Percentiles rank a stretch among this genome's conserved stretches.
These are phyloP conservation scores for Patella vulgata DNA, from an alignment of 1,140 invertebrate genomes.

Conservation along the genomic window DNA sequence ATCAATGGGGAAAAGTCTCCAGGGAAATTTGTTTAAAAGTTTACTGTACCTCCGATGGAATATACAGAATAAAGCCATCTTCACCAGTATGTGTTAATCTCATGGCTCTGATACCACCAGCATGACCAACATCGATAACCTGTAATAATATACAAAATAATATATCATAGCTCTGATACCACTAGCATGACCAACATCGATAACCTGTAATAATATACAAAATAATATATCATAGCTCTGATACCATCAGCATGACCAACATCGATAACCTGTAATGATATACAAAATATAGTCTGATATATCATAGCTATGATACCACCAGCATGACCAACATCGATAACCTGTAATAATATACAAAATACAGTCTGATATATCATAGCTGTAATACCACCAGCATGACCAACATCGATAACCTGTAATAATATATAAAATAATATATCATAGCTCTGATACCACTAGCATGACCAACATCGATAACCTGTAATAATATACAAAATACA, in stretches of 20 bases:
- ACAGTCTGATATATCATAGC: no score
- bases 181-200: slow-evolving; percentile 93
- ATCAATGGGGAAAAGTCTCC: no score
- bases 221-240: slow-evolving; percentile 82
- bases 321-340: slow-evolving; percentile 91
- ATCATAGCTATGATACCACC: slow-evolving; percentile 93
- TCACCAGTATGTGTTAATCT: slow-evolving; percentile 98
- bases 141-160: no score
- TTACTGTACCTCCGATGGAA: slow-evolving; percentile 90
- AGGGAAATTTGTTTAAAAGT: no score
- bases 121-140: slow-evolving; percentile 91
- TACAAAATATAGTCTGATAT: no score
- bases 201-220: slow-evolving; percentile 68
- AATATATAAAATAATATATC: no score
- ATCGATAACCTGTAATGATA: slow-evolving; percentile 77
- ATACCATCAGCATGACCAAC: slow-evolving; percentile 94
- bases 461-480: slow-evolving; percentile 89
- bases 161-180: slow-evolving; percentile 93
- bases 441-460: slow-evolving; percentile 93
- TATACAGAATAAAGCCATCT: slow-evolving; percentile 95
- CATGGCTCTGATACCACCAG: slow-evolving; percentile 92
- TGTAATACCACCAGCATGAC: neutral
- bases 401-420: no score
- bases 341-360: slow-evolving; percentile 52
- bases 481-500: no score